Percentiles rank a stretch among this genome's conserved stretches.
These are phyloP conservation scores for Drosophila kurseongensis DNA, from an alignment of 1,140 invertebrate species.

Conservation along the genomic window DNA sequence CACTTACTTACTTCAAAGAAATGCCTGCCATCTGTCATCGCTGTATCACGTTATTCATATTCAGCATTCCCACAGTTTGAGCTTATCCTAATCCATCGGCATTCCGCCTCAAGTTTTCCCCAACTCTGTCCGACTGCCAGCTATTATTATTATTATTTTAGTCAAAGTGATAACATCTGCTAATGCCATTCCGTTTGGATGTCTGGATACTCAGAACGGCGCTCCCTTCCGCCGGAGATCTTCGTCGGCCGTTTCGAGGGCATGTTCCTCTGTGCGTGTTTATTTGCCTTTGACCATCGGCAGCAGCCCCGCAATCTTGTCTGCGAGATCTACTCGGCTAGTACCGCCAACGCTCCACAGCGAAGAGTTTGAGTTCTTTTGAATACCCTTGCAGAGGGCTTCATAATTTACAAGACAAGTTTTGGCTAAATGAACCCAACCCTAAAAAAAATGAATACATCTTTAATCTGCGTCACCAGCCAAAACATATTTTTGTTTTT, in stretches of 20 bases:
- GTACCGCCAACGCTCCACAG: constrained; percentile 66
- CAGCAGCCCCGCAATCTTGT: constrained; percentile 48
- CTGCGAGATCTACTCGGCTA: constrained; percentile 53
- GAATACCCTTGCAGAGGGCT: constrained; percentile 19
- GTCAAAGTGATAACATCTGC: constrained; percentile 59
- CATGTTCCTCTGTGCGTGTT: constrained; percentile 65
- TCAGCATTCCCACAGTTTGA: constrained; percentile 12
- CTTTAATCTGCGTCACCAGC: too few species aligned
- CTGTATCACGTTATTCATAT: constrained; percentile 3
- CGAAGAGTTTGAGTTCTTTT: constrained; percentile 10
- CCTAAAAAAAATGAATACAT: neutral
- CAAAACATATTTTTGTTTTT: too few species aligned
- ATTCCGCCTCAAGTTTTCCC: constrained; percentile 21
- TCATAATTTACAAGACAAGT: neutral
- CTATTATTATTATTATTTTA: constrained; percentile 64
- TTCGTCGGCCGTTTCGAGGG: constrained; percentile 14
- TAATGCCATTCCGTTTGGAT: constrained; percentile 46
- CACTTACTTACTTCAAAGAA: neutral
- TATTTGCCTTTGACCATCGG: constrained; percentile 71
- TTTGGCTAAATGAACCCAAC: neutral
- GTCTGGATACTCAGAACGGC: constrained; percentile 29
- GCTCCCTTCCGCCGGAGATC: constrained; percentile 55
- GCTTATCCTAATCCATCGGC: constrained; percentile 27
- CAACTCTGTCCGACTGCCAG: constrained; percentile 27
- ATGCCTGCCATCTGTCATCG: constrained; percentile 19